Conservation (phyloP, 2,113 vertebrate genomes). For the Chrysochloris asiatica region DNA sequence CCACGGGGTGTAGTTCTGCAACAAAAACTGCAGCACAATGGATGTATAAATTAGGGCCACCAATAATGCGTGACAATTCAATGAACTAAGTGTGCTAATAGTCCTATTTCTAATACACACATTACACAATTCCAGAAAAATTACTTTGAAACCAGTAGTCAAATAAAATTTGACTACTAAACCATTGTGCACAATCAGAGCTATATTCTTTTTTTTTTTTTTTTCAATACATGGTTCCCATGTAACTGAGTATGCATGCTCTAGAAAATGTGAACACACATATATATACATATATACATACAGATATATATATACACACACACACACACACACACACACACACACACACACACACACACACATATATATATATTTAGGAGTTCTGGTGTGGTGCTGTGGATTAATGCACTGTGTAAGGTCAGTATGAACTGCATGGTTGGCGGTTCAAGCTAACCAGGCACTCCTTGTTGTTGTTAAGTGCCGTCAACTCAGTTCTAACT, state of each 20-base stretch:
- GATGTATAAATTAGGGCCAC: conserved; percentile 18
- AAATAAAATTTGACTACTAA: conserved; percentile 23
- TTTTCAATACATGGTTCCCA: background rate
- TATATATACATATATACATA: background rate
- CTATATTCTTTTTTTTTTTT: background rate
- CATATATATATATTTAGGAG: too few relatives aligned
- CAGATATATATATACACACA: too few relatives aligned
- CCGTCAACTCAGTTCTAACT: too few relatives aligned
- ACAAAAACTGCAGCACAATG: background rate
- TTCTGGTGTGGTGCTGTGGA: too few relatives aligned
- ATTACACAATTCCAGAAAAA: conserved; percentile 32
- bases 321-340: too few relatives aligned
- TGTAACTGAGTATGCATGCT: background rate
- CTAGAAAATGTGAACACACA: background rate
- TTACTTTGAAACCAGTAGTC: background rate
- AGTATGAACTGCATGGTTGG: too few relatives aligned
- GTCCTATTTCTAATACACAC: background rate
- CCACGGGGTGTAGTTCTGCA: background rate
- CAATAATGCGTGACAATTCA: conserved; percentile 40
- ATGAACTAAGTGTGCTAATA: conserved; percentile 20
- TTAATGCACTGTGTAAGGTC: too few relatives aligned
- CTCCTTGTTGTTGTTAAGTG: too few relatives aligned
- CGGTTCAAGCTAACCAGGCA: too few relatives aligned
- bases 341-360: too few relatives aligned
- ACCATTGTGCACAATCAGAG: background rate